These are phyloP conservation scores for Serinus canaria DNA, from an alignment of 2,113 vertebrate genomes.

Conservation along the genomic window DNA sequence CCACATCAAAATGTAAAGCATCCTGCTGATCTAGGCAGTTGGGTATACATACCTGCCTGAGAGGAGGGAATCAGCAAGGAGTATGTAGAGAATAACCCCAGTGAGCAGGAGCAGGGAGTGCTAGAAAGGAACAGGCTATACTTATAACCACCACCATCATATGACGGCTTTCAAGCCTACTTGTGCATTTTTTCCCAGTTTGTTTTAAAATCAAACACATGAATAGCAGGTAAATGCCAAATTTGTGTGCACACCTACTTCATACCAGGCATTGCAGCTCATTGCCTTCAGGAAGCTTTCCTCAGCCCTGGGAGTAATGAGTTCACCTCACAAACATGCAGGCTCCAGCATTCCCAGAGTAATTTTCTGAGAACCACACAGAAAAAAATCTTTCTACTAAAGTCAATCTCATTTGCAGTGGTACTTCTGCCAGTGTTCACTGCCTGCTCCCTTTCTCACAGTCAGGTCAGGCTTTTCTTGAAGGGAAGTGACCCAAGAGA, in stretches of 20 bases:
- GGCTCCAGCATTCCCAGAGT: not conserved
- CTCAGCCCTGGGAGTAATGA: not conserved
- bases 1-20: not conserved
- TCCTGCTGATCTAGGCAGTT: not conserved
- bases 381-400: not conserved
- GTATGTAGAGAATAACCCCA: not conserved
- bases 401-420: not conserved
- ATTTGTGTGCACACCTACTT: conserved; percentile 2
- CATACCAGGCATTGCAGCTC: not conserved
- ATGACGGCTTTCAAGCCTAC: not conserved
- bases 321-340: not conserved
- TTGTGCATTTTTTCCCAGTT: conserved; percentile 2
- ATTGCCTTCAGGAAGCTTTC: not conserved
- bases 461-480: not conserved
- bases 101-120: not conserved
- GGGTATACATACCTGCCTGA: not conserved
- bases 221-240: not conserved
- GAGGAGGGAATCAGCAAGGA: not conserved
- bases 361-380: not conserved
- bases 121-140: not conserved
- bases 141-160: not conserved
- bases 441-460: not conserved
- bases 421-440: not conserved
- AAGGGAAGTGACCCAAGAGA: not conserved
- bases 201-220: conserved; percentile 31